phyloP scores from a whole-genome alignment of 2,113 vertebrate species.

The Pluvialis apricaria region DNA sequence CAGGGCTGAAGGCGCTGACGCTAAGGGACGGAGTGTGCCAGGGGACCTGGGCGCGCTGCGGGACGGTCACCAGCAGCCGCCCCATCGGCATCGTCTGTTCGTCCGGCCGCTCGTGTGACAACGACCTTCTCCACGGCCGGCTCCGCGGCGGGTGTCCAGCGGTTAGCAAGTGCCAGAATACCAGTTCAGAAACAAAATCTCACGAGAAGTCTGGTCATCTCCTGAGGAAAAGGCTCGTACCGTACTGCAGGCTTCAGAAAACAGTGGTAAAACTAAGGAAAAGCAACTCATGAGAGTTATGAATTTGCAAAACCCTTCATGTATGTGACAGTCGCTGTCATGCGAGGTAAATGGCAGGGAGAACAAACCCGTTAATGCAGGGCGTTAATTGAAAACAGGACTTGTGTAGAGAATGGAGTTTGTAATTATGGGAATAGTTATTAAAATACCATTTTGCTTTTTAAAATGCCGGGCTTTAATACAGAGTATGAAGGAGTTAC shows the following conservation, averaged over 20 bases:
- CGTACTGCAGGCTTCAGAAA: not conserved
- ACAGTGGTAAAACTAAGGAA: not conserved
- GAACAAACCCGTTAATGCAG: not conserved
- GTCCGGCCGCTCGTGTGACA: not conserved
- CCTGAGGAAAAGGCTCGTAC: not conserved
- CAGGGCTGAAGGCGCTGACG: not conserved
- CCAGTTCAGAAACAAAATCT: not conserved
- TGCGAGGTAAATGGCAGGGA: not conserved
- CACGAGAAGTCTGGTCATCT: not conserved
- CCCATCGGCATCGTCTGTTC: not conserved
- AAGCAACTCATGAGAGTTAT: accelerated
- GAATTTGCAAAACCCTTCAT: not conserved
- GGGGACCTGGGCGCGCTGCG: not conserved
- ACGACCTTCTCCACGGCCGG: not conserved
- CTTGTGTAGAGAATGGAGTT: not conserved
- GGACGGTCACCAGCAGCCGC: not conserved
- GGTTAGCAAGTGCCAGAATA: not conserved
- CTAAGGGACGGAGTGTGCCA: not conserved
- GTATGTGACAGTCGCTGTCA: not conserved
- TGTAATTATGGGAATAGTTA: not conserved
- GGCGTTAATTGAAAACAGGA: not conserved
- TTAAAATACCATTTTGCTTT: constrained; percentile 12
- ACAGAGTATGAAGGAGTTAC: not conserved
- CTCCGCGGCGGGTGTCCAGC: not conserved
- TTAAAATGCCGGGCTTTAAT: not conserved